Conservation (phyloP, 2,113 vertebrate species). For the Andinoacara biseriatus region DNA sequence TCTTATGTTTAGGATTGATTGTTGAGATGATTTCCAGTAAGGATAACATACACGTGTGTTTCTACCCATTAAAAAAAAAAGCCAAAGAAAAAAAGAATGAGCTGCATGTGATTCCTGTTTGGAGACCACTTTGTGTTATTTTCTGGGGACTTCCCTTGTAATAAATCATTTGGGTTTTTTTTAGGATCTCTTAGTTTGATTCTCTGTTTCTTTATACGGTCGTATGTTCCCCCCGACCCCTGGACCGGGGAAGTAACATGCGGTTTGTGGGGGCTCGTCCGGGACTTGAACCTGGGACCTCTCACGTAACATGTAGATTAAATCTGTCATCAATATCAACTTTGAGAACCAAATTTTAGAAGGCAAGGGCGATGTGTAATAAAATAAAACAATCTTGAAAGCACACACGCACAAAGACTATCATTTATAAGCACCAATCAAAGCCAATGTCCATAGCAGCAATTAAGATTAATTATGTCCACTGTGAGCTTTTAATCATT, state of each 20-base stretch:
- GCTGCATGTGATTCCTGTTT: background rate
- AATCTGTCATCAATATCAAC: background rate
- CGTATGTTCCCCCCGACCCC: too few relatives aligned
- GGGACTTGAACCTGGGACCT: too few relatives aligned
- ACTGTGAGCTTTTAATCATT: background rate
- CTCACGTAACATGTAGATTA: background rate
- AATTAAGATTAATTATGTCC: background rate
- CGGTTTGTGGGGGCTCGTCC: too few relatives aligned
- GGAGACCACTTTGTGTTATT: too few relatives aligned
- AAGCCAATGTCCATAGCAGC: background rate
- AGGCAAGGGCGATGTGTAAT: background rate
- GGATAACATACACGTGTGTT: background rate
- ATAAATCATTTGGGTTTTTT: too few relatives aligned
- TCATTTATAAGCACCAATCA: background rate
- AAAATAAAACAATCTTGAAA: background rate
- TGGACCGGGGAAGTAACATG: too few relatives aligned
- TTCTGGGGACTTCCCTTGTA: too few relatives aligned
- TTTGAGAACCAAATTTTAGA: background rate
- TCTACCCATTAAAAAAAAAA: background rate
- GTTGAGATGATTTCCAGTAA: background rate
- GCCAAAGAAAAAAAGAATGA: too few relatives aligned
- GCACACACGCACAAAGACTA: background rate
- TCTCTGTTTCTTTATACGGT: too few relatives aligned
- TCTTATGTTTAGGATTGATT: constrained; percentile 9
- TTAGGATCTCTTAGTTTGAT: too few relatives aligned